phyloP scores from a whole-genome alignment of 2,113 vertebrate genomes.

The Stegastes partitus region DNA sequence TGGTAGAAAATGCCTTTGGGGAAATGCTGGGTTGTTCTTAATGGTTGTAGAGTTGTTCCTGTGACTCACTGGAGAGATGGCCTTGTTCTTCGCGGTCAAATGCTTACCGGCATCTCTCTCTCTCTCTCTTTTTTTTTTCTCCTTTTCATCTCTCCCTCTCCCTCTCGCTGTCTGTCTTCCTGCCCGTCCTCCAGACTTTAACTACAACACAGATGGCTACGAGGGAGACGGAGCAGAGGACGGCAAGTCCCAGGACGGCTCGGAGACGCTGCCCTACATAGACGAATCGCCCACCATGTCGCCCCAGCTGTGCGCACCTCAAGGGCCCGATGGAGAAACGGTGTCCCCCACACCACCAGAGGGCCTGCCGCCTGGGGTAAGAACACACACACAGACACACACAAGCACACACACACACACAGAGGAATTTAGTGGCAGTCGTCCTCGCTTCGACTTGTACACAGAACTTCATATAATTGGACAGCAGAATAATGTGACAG shows the following conservation, averaged over 20 bases:
- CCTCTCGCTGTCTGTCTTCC: constrained; percentile 55
- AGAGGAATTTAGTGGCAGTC: not conserved
- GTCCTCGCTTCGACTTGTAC: not conserved
- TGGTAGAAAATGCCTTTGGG: not conserved
- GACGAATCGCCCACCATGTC: constrained; percentile 99
- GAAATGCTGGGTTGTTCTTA: constrained; percentile 2
- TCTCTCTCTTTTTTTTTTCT: not conserved
- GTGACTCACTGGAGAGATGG: constrained; percentile 2
- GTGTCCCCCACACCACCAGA: constrained; percentile 90
- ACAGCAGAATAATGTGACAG: constrained; percentile 23
- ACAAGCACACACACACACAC: not conserved
- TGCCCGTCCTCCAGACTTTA: constrained; percentile 89
- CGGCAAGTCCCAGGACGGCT: constrained; percentile 93
- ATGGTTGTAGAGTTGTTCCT: not conserved
- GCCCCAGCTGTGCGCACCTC: constrained; percentile 93
- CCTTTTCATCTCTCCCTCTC: not conserved
- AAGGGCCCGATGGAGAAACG: constrained; percentile 86
- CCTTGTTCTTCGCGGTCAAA: constrained; percentile 22
- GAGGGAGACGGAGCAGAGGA: constrained; percentile 95
- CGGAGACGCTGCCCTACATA: constrained; percentile 97
- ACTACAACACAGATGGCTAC: constrained; percentile 96
- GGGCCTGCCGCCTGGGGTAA: constrained; percentile 89
- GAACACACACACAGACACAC: constrained; percentile 50
- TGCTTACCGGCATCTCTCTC: constrained; percentile 1
- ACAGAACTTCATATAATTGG: not conserved